phyloP scores from a whole-genome alignment of 2,113 vertebrate species.

The Tor tambroides region DNA sequence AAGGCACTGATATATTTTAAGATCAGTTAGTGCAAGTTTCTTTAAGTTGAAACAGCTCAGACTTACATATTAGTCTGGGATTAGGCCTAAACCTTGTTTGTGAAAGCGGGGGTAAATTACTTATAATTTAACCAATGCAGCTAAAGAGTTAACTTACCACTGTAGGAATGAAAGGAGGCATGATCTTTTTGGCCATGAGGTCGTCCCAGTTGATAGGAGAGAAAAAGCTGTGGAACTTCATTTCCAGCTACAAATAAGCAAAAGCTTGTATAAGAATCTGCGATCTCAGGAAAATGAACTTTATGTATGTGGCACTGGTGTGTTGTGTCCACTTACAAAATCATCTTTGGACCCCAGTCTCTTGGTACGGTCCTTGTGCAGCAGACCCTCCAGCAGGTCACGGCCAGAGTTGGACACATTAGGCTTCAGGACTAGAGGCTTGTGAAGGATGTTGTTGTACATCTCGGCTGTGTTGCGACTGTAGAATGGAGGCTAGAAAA shows the following conservation, averaged over 20 bases:
- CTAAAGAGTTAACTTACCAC: conserved; percentile 71
- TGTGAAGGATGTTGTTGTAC: conserved; percentile 84
- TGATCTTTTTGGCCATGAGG: conserved; percentile 79
- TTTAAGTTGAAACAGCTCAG: too few relatives aligned
- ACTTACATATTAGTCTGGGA: too few relatives aligned
- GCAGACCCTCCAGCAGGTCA: conserved; percentile 77
- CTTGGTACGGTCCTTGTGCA: conserved; percentile 79
- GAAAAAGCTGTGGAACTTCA: conserved; percentile 80
- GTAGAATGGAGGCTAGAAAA: conserved; percentile 79
- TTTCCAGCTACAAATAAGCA: conserved; percentile 71
- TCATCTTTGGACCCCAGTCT: conserved; percentile 78
- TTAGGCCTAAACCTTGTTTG: too few relatives aligned
- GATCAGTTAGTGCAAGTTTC: too few relatives aligned
- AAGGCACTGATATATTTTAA: too few relatives aligned
- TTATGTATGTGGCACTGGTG: neutral
- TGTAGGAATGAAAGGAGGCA: conserved; percentile 75
- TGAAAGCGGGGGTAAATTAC: too few relatives aligned
- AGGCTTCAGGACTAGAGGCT: conserved; percentile 77
- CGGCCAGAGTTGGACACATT: conserved; percentile 80
- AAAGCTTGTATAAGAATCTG: neutral
- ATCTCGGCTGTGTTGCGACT: conserved; percentile 83
- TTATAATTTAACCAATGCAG: neutral
- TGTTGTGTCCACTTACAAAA: conserved; percentile 72
- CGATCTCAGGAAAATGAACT: neutral
- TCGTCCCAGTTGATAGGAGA: conserved; percentile 83